Evolutionary conservation across 2,797 vertebrate species (phyloP), one percentile per base, ranked within the genome.

Genomic region (Sternarchorhynchus goeldii): DNA sequence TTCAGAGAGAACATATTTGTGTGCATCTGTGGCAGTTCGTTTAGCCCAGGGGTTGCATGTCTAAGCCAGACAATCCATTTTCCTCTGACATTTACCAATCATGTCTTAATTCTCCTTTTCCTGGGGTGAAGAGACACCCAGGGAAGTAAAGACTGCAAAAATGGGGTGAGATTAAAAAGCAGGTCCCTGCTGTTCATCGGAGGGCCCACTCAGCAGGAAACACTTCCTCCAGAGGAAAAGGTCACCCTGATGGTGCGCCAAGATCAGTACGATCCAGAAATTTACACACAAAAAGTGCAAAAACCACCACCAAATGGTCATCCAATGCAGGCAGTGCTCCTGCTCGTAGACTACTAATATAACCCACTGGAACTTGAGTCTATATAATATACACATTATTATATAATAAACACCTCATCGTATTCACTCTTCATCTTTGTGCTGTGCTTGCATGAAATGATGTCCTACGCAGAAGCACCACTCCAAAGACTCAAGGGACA

Each of bases 61-160:
- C 12, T 41, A 67, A 72, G 66, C 14, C 70, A 80, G 70, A 66
- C 73, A 76, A 36, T 65, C 75, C 20, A 56, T 70, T 78, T 50
- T 71, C 32, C 73, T 74, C 73, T 82, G 80, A 82, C 80, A 82
- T 79, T 78, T 71, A 80, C 75, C 31, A 41, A 76, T 75, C 21
- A 77, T 70, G 57, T 66, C 77, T 71, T 75, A 82, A 82, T 67
- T 20, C 58, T 60, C 39, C 18, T 56, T 59, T 60, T 36, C 14
- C 74, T 60, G 65, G 69, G 69, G 55, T 41, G 75, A 64, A 67
- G n/a, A 31, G 75, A 34, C 62, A 32, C 14, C 62, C 56, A 53
- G 53, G 39, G 29, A 55, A 29, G 45, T 76, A 58, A 45, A 50
- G 66, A 18, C 59, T 6, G 58, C 63, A 69, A 53, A 76, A 77